Percentiles rank a stretch among this genome's conserved stretches.
Evolutionary conservation across 2,113 vertebrate species (phyloP).

Genomic region (Poeciliopsis turrubarensis): DNA sequence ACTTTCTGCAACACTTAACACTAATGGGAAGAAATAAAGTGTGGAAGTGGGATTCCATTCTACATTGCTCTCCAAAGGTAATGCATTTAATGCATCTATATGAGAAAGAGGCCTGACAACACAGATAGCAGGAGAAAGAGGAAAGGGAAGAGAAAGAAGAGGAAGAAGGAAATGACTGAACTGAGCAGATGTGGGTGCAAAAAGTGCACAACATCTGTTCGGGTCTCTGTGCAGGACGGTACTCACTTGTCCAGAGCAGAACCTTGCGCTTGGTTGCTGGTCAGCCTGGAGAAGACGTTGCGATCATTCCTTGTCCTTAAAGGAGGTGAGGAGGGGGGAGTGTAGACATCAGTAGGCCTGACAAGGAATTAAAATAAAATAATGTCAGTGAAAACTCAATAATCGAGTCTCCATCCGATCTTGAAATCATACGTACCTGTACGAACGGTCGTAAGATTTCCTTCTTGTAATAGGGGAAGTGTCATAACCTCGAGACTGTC

Average conservation of each 20-base stretch:
- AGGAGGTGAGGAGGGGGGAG: constrained; percentile 94
- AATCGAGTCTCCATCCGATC: neutral
- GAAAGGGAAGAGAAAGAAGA: too few species aligned
- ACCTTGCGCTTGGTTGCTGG: constrained; percentile 93
- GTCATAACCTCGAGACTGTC: constrained; percentile 90
- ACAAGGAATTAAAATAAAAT: neutral
- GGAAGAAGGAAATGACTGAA: too few species aligned
- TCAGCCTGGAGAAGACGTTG: constrained; percentile 97
- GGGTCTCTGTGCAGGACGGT: neutral
- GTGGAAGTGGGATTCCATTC: neutral
- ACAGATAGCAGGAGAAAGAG: neutral
- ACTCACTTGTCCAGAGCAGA: constrained; percentile 98
- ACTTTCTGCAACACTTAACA: constrained; percentile 18
- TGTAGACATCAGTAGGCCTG: constrained; percentile 92
- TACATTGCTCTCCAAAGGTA: constrained; percentile 28
- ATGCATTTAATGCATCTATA: constrained; percentile 34
- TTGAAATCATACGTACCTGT: constrained; percentile 82
- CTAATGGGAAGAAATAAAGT: constrained; percentile 15
- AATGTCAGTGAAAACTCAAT: neutral
- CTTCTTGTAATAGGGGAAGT: constrained; percentile 90
- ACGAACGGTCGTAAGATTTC: constrained; percentile 92
- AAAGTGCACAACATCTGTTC: constrained; percentile 6
- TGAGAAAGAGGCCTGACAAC: constrained; percentile 1
- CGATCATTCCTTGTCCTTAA: constrained; percentile 92
- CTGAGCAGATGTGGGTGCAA: neutral